Base-by-base conservation (phyloP, 2,888 invertebrate species). In the Augochlorella aurata region DNA sequence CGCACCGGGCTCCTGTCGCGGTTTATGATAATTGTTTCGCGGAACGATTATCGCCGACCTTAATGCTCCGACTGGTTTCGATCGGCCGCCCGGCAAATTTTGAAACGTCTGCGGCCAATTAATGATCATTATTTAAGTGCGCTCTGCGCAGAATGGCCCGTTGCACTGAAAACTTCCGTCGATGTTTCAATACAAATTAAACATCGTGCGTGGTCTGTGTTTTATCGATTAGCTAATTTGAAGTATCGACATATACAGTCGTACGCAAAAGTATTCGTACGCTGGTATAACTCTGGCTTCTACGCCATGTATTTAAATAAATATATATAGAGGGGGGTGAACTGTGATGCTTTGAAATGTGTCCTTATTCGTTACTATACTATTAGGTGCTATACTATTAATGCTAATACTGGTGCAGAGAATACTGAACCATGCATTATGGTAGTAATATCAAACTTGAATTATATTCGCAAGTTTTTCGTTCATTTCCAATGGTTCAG, bases 31-130 rank as follows among this genome's bases (percentile, higher is more conserved):
- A 77, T 54, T 47, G 52, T 12, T 12, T 12, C 21, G 21, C 18
- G 47, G 45, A 65, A 79, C 21, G 18, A 50, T 72, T 47, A 72
- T 38, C 38, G 68, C 8, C 14, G 44, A 45, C 54, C 47, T 18
- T 29, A 67, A 71, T 50, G 50, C n/a, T n/a, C 29, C 9, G 4
- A 16, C 38, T 24, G 45, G 61, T 14, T 18, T 21, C 54, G 68
- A 68, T 12, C 29, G 10, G 2, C n/a, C 16, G 14, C 5, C n/a
- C 2, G n/a, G 21, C 54, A 10, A 67, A 67, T 67, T 47, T 45
- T 14, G 9, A 47, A 67, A 67, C 47, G 18, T 24, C 8, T 16
- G 47, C 16, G 47, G 24, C 9, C 21, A 1, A 9, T 67, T 47
- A 24, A 67, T 0, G 47, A 7, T 45, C n/a, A 8, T 16, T 61